Conservation (phyloP, 2,888 invertebrate species). For the Mellilla xanthometata region DNA sequence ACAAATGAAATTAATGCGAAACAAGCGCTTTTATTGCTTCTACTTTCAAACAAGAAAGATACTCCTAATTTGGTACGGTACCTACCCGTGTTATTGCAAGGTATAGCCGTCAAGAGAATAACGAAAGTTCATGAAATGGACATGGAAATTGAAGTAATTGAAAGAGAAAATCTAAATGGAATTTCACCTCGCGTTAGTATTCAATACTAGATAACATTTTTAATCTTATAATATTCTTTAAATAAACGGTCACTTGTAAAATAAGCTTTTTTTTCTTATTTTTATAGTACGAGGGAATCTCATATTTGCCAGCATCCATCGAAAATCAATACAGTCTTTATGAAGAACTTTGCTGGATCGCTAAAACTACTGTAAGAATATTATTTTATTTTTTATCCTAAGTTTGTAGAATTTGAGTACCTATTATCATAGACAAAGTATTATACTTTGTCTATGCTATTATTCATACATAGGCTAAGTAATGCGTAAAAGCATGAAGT, state of each 20-base stretch:
- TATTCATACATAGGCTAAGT: too few species aligned
- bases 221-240: too few species aligned
- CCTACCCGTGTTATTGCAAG: constrained; percentile 60
- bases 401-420: too few species aligned
- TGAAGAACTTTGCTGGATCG: constrained; percentile 72
- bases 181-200: constrained; percentile 44
- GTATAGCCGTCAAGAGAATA: constrained; percentile 69
- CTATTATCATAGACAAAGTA: too few species aligned
- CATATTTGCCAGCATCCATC: constrained; percentile 49
- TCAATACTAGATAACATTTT: not conserved
- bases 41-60: constrained; percentile 66
- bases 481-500: too few species aligned
- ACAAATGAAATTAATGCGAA: constrained; percentile 56
- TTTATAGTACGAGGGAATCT: constrained; percentile 58
- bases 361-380: constrained; percentile 69
- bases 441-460: too few species aligned
- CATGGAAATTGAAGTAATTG: constrained; percentile 74
- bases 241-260: not conserved
- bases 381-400: constrained; percentile 21
- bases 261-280: constrained; percentile 30
- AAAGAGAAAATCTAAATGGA: constrained; percentile 58
- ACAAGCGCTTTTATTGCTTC: constrained; percentile 61
- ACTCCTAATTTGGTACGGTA: constrained; percentile 58
- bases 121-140: constrained; percentile 63
- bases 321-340: constrained; percentile 58